These are phyloP conservation scores for Perodicticus potto DNA, from an alignment of 2,797 vertebrate species.

Conservation along the genomic window DNA sequence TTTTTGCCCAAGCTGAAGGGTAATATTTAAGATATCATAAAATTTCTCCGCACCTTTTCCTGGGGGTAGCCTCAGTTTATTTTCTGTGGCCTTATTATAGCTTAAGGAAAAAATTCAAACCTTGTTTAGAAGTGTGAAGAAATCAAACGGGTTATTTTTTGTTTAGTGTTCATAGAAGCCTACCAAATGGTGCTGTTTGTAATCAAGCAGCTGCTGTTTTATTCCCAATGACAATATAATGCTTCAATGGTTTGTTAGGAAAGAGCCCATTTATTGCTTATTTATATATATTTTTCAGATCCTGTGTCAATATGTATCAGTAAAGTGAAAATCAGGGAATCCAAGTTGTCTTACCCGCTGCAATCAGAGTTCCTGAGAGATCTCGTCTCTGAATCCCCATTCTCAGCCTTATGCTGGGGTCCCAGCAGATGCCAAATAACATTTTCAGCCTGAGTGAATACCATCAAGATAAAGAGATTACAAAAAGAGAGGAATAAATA, in stretches of 20 bases:
- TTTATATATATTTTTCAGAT: constrained; percentile 38
- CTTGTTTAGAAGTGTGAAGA: constrained; percentile 69
- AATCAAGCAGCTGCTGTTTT: constrained; percentile 78
- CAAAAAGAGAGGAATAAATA: neutral
- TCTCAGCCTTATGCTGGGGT: neutral
- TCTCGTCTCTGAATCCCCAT: neutral
- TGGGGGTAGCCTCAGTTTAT: neutral
- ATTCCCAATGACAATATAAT: constrained; percentile 72
- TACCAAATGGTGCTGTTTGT: constrained; percentile 79
- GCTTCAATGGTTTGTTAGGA: constrained; percentile 69
- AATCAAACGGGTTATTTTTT: constrained; percentile 76
- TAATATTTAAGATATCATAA: neutral
- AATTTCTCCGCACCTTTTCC: neutral
- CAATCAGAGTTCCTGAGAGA: neutral
- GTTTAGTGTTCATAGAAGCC: constrained; percentile 78
- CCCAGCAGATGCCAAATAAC: neutral
- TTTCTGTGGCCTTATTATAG: constrained; percentile 45
- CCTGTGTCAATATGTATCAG: neutral
- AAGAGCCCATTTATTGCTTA: constrained; percentile 53
- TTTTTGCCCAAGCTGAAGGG: neutral
- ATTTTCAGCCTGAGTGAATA: neutral
- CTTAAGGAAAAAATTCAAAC: constrained; percentile 46
- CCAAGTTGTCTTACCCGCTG: neutral
- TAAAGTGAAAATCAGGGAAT: constrained; percentile 6
- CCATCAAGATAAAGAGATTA: neutral